phyloP scores from a whole-genome alignment of 2,888 invertebrate genomes.

The Caenorhabditis afra region DNA sequence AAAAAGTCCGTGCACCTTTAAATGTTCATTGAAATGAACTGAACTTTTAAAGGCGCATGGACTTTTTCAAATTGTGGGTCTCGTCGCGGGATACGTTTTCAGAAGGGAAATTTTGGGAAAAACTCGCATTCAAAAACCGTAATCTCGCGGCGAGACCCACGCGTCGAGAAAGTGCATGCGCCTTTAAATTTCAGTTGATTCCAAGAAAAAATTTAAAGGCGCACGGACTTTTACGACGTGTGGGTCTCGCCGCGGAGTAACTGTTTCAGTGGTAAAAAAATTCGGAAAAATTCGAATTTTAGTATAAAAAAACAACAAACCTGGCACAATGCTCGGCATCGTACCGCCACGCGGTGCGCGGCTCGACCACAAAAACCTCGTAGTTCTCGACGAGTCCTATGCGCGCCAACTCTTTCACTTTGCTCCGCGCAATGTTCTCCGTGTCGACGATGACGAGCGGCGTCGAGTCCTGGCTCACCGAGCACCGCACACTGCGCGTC shows the following conservation, averaged over 20 bases:
- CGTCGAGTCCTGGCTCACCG: background rate
- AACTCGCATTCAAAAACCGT: too few species aligned
- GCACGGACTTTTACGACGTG: too few species aligned
- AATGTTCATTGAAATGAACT: too few species aligned
- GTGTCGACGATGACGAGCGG: conserved; percentile 27
- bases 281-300: background rate
- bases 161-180: too few species aligned
- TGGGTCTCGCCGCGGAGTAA: too few species aligned
- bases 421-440: conserved; percentile 1
- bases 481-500: conserved; percentile 2
- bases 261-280: background rate
- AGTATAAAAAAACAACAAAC: background rate
- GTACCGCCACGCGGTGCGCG: conserved; percentile 26
- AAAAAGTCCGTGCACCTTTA: too few species aligned
- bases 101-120: too few species aligned
- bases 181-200: too few species aligned
- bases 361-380: conserved; percentile 42
- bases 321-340: conserved; percentile 20
- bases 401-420: conserved; percentile 13
- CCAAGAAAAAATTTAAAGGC: background rate
- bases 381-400: background rate
- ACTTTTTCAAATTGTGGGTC: too few species aligned
- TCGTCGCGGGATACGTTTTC: too few species aligned
- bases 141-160: too few species aligned
- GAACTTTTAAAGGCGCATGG: too few species aligned